Conservation (phyloP, 35 echinoderm and acorn worm species). For the Ophiothrix spiculata region DNA sequence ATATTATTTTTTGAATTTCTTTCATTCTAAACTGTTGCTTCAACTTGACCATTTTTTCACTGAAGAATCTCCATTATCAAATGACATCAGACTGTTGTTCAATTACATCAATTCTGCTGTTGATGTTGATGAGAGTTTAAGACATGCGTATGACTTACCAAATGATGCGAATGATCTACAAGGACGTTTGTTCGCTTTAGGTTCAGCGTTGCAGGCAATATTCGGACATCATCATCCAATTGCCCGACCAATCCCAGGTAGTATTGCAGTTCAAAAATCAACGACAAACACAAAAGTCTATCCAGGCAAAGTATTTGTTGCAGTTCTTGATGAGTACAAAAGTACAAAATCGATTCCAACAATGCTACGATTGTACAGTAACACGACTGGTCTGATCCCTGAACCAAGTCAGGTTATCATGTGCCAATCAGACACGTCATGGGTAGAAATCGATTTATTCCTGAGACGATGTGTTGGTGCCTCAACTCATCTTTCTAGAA, state of each 20-base stretch:
- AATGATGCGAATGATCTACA: not conserved
- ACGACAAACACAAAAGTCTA: slow-evolving; percentile 13
- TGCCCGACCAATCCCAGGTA: not conserved
- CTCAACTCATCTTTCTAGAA: not conserved
- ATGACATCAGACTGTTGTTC: no score
- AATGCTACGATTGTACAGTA: not conserved
- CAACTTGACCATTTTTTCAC: not conserved
- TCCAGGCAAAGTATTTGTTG: slow-evolving; percentile 21
- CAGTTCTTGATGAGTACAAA: not conserved
- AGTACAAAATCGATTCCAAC: slow-evolving; percentile 36
- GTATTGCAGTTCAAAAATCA: not conserved
- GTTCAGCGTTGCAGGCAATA: slow-evolving; percentile 3
- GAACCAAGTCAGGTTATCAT: slow-evolving; percentile 29
- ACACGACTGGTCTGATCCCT: slow-evolving; percentile 26
- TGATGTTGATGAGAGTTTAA: not conserved
- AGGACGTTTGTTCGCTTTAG: not conserved
- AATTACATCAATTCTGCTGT: not conserved
- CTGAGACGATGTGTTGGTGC: slow-evolving; percentile 18
- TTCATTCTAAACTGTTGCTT: not conserved
- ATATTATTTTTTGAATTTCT: not conserved
- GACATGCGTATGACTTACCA: not conserved
- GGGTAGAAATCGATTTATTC: slow-evolving; percentile 23
- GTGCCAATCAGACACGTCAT: slow-evolving; percentile 22
- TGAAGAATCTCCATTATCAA: no score
- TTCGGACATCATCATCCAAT: not conserved